Evolutionary conservation across 2,888 invertebrate species (phyloP).

Genomic region (Blastobasis adustella): DNA sequence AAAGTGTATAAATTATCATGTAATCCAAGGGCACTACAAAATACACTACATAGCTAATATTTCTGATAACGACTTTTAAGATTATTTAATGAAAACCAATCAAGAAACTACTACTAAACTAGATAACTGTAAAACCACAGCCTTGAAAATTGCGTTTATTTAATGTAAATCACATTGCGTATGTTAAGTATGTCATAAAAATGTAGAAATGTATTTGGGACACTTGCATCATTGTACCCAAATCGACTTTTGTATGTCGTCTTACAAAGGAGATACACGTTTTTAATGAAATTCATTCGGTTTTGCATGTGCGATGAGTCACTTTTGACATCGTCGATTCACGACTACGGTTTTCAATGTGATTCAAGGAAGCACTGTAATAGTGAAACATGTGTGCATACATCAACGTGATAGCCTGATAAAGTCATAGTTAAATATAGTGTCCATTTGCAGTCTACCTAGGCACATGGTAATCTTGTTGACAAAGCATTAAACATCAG

Average conservation of each 20-base stretch:
- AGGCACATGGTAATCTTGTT: slow-evolving; percentile 1
- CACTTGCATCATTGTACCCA: slow-evolving; percentile 12
- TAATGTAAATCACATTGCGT: slow-evolving; percentile 2
- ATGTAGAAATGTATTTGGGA: slow-evolving; percentile 13
- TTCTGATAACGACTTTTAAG: too few relatives aligned
- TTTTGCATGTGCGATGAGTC: slow-evolving; percentile 3
- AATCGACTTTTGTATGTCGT: slow-evolving; percentile 9
- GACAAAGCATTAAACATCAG: slow-evolving; percentile 2
- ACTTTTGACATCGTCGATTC: neutral
- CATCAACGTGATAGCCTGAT: neutral
- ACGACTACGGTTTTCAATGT: neutral
- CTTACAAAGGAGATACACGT: slow-evolving; percentile 1
- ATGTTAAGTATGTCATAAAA: slow-evolving; percentile 3
- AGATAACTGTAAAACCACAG: neutral
- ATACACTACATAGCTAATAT: too few relatives aligned
- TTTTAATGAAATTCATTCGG: slow-evolving; percentile 1
- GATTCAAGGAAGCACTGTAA: neutral
- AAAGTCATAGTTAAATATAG: neutral
- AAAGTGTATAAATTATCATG: too few relatives aligned
- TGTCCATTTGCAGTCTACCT: neutral
- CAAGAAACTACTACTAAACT: too few relatives aligned
- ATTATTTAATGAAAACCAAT: too few relatives aligned
- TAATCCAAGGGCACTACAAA: too few relatives aligned
- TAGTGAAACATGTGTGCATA: neutral
- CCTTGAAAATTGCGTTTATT: slow-evolving; percentile 7